Conservation (phyloP, 2,113 vertebrate species). For the Todiramphus chloris region DNA sequence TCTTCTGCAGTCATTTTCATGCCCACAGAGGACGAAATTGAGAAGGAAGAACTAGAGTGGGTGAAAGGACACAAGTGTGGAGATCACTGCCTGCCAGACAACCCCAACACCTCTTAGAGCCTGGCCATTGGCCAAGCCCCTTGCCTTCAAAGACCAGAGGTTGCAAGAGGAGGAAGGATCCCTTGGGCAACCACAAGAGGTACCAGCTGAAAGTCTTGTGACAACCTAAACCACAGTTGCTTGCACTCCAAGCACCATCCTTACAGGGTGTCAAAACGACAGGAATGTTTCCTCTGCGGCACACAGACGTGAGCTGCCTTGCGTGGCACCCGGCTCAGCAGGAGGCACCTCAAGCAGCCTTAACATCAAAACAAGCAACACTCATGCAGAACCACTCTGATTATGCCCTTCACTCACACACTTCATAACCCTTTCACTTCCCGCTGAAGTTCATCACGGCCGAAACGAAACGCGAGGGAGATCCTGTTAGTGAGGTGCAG, state of each 20-base stretch:
- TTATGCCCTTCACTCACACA: neutral
- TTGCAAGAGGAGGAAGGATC: neutral
- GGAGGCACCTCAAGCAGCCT: neutral
- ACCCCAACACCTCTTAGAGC: neutral
- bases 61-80: neutral
- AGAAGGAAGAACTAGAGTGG: neutral
- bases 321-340: neutral
- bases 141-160: neutral
- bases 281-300: neutral
- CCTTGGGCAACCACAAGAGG: neutral
- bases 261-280: neutral
- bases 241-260: neutral
- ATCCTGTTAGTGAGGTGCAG: neutral
- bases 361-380: constrained; percentile 25
- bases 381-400: neutral
- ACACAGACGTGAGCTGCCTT: neutral
- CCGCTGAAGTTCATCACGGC: neutral
- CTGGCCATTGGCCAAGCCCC: neutral
- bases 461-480: constrained; percentile 4
- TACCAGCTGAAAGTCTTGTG: neutral
- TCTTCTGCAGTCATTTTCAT: neutral
- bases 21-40: neutral
- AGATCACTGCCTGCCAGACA: neutral
- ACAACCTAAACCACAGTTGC: neutral
- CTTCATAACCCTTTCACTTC: constrained; percentile 43